A percentile compares a stretch with the other conserved stretches of the same genome.
phyloP scores from a whole-genome alignment of 2,113 vertebrate genomes.

The Pedetes capensis region DNA sequence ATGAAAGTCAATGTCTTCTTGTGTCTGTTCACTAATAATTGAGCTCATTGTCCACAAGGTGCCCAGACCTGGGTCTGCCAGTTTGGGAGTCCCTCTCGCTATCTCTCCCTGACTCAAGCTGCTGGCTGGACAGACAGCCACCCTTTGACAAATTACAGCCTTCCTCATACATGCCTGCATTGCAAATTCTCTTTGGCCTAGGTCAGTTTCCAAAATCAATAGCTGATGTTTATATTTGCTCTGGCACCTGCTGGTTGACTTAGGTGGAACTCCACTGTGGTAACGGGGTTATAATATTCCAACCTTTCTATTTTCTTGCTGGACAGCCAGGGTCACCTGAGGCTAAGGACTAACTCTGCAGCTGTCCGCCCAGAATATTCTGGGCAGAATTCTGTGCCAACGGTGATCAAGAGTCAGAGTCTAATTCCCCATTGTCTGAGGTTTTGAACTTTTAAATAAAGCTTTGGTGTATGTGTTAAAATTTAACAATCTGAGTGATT shows the following conservation, averaged over 20 bases:
- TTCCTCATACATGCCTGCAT: slow-evolving; percentile 61
- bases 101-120: neutral
- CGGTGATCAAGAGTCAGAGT: neutral
- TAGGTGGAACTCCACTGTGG: neutral
- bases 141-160: neutral
- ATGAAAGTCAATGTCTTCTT: neutral
- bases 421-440: neutral
- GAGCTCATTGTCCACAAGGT: neutral
- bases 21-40: neutral
- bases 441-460: slow-evolving; percentile 25
- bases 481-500: neutral
- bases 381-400: neutral
- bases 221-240: slow-evolving; percentile 64
- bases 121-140: neutral
- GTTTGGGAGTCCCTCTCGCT: neutral
- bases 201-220: slow-evolving; percentile 71
- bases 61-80: neutral
- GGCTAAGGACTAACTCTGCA: slow-evolving; percentile 35
- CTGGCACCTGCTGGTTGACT: slow-evolving; percentile 64
- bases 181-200: slow-evolving; percentile 39
- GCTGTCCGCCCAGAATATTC: neutral
- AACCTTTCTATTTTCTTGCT: slow-evolving; percentile 9
- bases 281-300: slow-evolving; percentile 27
- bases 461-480: neutral
- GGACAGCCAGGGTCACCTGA: slow-evolving; percentile 50